Conservation (phyloP, 1,140 invertebrate species). For the Melipona quadrifasciata region DNA sequence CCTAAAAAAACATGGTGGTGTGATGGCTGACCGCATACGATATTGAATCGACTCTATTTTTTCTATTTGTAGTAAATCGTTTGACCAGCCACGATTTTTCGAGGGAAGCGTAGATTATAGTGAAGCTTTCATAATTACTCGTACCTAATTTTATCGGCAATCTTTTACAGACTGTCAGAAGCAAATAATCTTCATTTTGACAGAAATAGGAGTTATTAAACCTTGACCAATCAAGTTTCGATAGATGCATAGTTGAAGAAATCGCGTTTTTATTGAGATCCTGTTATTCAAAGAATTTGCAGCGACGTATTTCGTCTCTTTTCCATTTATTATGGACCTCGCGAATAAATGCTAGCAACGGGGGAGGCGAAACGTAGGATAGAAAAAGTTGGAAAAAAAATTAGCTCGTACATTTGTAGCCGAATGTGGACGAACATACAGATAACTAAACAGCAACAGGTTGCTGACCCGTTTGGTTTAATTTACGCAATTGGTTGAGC, state of each 20-base stretch:
- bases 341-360: slow-evolving; percentile 14
- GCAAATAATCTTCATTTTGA: too few relatives aligned
- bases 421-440: neutral
- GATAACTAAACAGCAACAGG: slow-evolving; percentile 41
- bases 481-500: slow-evolving; percentile 36
- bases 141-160: neutral
- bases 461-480: slow-evolving; percentile 47
- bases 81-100: neutral
- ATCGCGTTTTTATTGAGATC: neutral
- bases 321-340: neutral
- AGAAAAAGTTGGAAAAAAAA: slow-evolving; percentile 40
- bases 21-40: slow-evolving; percentile 8
- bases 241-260: neutral
- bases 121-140: neutral
- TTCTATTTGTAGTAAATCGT: neutral
- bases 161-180: neutral
- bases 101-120: neutral
- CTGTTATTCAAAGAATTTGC: neutral
- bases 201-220: neutral
- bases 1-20: neutral
- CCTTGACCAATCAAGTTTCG: neutral
- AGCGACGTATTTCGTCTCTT: neutral
- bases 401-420: slow-evolving; percentile 2
- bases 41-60: neutral
- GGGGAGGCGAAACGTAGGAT: slow-evolving; percentile 14